Percentiles rank a stretch among this genome's conserved stretches.
phyloP scores from a whole-genome alignment of 2,797 vertebrate species.

The Acrossocheilus wenchowensis region DNA sequence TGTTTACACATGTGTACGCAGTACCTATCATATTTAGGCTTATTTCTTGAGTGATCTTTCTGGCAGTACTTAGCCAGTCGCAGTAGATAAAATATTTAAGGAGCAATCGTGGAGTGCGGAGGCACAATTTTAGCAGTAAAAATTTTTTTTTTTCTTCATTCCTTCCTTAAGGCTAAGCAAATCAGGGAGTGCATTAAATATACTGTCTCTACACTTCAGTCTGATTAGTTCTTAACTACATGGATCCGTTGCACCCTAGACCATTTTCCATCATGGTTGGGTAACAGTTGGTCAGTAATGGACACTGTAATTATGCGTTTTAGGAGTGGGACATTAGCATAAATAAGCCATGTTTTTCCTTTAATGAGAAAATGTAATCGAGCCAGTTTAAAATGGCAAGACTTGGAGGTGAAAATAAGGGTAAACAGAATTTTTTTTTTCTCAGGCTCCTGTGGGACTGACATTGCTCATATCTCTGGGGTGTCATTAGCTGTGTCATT shows the following conservation, averaged over 20 bases:
- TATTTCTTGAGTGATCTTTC: constrained; percentile 23
- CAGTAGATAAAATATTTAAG: constrained; percentile 71
- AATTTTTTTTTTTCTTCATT: background rate
- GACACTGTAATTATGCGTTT: constrained; percentile 47
- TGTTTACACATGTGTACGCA: background rate
- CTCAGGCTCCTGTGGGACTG: constrained; percentile 39
- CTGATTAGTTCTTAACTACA: constrained; percentile 43
- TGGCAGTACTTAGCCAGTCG: constrained; percentile 39
- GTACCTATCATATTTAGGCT: background rate
- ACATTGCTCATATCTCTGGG: constrained; percentile 45
- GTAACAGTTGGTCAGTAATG: constrained; percentile 57
- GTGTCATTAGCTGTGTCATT: constrained; percentile 44
- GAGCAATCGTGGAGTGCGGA: constrained; percentile 58
- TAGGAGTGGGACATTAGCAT: constrained; percentile 33
- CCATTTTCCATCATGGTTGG: constrained; percentile 37
- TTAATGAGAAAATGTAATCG: constrained; percentile 37
- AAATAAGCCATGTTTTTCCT: constrained; percentile 39
- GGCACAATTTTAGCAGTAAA: constrained; percentile 55
- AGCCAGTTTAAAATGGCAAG: constrained; percentile 41
- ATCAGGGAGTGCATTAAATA: constrained; percentile 69
- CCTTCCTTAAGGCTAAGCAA: constrained; percentile 50
- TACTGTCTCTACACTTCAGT: constrained; percentile 54
- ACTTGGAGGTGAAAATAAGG: constrained; percentile 44
- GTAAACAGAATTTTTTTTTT: constrained; percentile 37
- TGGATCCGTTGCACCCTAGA: constrained; percentile 33